phyloP scores from a whole-genome alignment of 1,140 invertebrate species.

The Pseudomyrmex cubaensis region DNA sequence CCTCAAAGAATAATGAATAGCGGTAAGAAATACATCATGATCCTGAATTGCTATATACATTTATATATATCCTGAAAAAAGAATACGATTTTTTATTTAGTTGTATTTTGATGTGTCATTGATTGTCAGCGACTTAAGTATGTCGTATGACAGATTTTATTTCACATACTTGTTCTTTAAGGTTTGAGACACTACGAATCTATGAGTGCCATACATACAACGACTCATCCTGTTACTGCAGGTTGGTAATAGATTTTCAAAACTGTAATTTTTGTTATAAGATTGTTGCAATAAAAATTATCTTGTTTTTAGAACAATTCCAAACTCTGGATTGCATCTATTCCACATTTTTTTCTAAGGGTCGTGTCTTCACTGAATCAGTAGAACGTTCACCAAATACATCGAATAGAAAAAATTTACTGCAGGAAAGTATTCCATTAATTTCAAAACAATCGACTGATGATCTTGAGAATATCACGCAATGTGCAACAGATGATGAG shows the following conservation, averaged over 20 bases:
- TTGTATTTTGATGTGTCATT: neutral
- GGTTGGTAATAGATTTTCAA: slow-evolving; percentile 60
- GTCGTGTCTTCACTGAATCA: slow-evolving; percentile 34
- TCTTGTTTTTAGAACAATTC: slow-evolving; percentile 12
- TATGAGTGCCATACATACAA: slow-evolving; percentile 75
- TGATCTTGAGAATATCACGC: neutral
- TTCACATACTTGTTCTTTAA: slow-evolving; percentile 69
- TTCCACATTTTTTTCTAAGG: too few relatives aligned
- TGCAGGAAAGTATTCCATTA: slow-evolving; percentile 41
- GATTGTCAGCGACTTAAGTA: neutral
- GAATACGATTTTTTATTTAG: neutral
- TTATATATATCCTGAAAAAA: neutral
- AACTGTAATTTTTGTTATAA: slow-evolving; percentile 32
- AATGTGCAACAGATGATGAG: slow-evolving; percentile 24
- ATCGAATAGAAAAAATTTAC: slow-evolving; percentile 20
- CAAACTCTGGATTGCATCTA: slow-evolving; percentile 35
- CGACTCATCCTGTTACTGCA: slow-evolving; percentile 64
- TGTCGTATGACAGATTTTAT: slow-evolving; percentile 9
- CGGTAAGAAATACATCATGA: slow-evolving; percentile 35
- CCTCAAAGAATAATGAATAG: neutral
- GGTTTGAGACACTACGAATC: slow-evolving; percentile 78
- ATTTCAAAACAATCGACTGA: slow-evolving; percentile 8
- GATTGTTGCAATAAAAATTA: neutral
- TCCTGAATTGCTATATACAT: neutral
- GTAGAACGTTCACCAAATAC: neutral